A percentile compares a stretch with the other conserved stretches of the same genome.
phyloP scores from a whole-genome alignment of 2,797 vertebrate species.

The Sebastes paucispinis region DNA sequence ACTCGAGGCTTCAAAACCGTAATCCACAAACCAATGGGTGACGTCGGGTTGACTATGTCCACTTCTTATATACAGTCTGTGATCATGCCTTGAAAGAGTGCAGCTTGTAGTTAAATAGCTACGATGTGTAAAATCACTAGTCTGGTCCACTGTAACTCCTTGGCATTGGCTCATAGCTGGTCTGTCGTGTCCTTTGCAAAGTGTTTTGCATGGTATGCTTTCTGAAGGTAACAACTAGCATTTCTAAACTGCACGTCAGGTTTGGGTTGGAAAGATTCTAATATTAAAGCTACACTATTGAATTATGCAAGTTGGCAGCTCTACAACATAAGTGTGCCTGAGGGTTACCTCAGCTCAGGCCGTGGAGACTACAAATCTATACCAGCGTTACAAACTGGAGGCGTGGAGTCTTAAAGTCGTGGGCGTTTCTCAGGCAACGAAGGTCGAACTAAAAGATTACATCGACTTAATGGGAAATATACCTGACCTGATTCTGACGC shows the following conservation, averaged over 20 bases:
- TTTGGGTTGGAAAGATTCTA: background rate
- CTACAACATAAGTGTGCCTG: background rate
- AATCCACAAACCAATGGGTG: background rate
- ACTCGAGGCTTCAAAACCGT: too few relatives aligned
- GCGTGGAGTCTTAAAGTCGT: background rate
- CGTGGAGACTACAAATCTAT: background rate
- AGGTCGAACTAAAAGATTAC: background rate
- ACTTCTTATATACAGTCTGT: too few relatives aligned
- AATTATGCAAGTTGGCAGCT: background rate
- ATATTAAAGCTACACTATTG: conserved; percentile 2
- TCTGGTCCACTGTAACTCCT: too few relatives aligned
- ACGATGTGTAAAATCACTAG: too few relatives aligned
- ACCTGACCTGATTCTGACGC: background rate
- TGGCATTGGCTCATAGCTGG: too few relatives aligned
- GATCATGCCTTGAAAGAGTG: too few relatives aligned
- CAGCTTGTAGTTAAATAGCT: too few relatives aligned
- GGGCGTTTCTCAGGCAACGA: background rate
- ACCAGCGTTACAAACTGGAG: background rate
- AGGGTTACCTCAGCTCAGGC: background rate
- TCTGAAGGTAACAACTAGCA: background rate
- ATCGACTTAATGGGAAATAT: background rate
- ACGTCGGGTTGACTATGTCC: background rate
- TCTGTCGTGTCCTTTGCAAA: background rate
- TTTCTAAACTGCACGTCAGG: background rate
- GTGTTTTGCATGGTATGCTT: background rate